Conservation (phyloP, 2,888 invertebrate genomes). For the Agrotis exclamationis region DNA sequence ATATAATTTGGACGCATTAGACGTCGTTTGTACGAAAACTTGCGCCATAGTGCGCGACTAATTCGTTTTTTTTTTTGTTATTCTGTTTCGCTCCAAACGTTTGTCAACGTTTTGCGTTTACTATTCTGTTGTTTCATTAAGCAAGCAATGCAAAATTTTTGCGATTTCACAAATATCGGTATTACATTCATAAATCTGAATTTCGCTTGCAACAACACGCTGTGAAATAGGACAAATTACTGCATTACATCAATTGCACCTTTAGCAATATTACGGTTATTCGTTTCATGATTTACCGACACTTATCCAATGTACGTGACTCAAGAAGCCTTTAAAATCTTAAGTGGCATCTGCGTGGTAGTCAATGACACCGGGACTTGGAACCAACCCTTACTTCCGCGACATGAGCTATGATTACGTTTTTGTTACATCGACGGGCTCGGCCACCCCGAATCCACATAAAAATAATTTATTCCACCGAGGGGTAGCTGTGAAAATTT, state of each 20-base stretch:
- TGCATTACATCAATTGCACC: slow-evolving; percentile 38
- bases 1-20: slow-evolving; percentile 88
- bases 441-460: slow-evolving; percentile 89
- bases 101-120: not conserved
- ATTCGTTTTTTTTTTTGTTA: slow-evolving; percentile 62
- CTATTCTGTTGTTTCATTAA: not conserved
- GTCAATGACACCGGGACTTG: slow-evolving; percentile 74
- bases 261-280: slow-evolving; percentile 21
- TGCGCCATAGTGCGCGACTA: slow-evolving; percentile 67
- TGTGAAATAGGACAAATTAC: slow-evolving; percentile 26
- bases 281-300: slow-evolving; percentile 37
- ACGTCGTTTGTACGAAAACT: slow-evolving; percentile 83
- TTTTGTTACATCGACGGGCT: slow-evolving; percentile 81
- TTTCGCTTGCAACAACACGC: slow-evolving; percentile 26
- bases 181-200: slow-evolving; percentile 30
- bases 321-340: slow-evolving; percentile 55
- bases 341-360: slow-evolving; percentile 79
- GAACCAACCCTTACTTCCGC: slow-evolving; percentile 87
- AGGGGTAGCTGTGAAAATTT: slow-evolving; percentile 89
- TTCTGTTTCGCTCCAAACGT: slow-evolving; percentile 1
- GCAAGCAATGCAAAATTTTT: slow-evolving; percentile 1
- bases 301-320: slow-evolving; percentile 60
- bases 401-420: slow-evolving; percentile 79
- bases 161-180: slow-evolving; percentile 13
- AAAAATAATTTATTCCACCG: slow-evolving; percentile 87